These are phyloP conservation scores for Geotrypetes seraphini DNA, from an alignment of 2,797 vertebrate genomes.

Conservation along the genomic window DNA sequence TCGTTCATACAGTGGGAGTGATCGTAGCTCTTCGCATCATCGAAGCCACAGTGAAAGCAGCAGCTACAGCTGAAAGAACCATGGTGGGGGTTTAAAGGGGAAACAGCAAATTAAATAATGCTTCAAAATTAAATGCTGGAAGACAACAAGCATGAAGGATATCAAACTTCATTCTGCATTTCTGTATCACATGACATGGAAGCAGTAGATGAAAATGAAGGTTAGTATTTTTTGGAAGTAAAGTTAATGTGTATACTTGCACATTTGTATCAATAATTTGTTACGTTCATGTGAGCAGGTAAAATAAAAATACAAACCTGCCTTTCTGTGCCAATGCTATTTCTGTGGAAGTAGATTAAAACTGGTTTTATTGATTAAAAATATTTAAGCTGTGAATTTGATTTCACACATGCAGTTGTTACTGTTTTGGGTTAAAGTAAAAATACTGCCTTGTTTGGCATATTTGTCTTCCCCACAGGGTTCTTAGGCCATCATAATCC, in stretches of 20 bases:
- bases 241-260: too few relatives aligned
- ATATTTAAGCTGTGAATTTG: conserved; percentile 28
- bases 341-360: conserved; percentile 10
- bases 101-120: too few relatives aligned
- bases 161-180: too few relatives aligned
- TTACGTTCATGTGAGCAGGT: background rate
- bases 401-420: background rate
- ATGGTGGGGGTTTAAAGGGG: too few relatives aligned
- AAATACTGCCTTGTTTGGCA: conserved; percentile 7
- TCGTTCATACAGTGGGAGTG: conserved; percentile 73
- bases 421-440: conserved; percentile 17
- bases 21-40: conserved; percentile 74
- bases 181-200: too few relatives aligned
- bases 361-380: conserved; percentile 33
- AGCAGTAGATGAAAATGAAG: too few relatives aligned
- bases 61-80: too few relatives aligned
- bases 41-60: conserved; percentile 84
- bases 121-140: too few relatives aligned
- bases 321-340: conserved; percentile 28
- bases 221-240: too few relatives aligned
- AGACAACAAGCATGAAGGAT: too few relatives aligned
- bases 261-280: too few relatives aligned
- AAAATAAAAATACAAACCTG: conserved; percentile 2
- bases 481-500: conserved; percentile 13
- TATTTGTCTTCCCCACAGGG: conserved; percentile 19